These are phyloP conservation scores for Falco peregrinus DNA, from an alignment of 2,797 vertebrate genomes.

Conservation along the genomic window DNA sequence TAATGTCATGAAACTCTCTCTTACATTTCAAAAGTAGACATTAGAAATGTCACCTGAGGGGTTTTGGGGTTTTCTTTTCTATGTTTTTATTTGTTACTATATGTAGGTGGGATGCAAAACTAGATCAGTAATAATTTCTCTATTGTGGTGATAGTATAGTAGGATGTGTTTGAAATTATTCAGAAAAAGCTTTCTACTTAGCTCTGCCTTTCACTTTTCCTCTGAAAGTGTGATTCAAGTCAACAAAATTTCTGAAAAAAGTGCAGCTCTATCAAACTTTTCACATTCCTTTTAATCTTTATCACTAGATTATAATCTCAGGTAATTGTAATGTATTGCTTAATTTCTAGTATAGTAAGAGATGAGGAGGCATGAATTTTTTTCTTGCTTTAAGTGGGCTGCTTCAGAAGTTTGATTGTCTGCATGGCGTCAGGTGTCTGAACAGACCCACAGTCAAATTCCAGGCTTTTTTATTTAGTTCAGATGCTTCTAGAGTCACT, in stretches of 20 bases:
- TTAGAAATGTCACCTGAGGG: neutral
- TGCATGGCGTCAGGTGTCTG: neutral
- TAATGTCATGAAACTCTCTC: neutral
- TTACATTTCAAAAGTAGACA: neutral
- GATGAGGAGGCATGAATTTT: neutral
- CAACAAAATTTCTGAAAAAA: neutral
- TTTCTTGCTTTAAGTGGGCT: neutral
- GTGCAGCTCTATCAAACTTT: neutral
- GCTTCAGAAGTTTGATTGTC: neutral
- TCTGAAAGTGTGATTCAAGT: neutral
- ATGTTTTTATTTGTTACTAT: neutral
- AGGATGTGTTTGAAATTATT: neutral
- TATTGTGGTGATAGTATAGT: neutral
- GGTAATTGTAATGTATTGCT: fast-evolving
- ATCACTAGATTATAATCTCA: neutral
- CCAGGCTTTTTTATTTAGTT: neutral
- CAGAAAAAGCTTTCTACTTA: neutral
- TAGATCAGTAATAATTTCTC: neutral
- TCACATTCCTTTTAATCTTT: neutral
- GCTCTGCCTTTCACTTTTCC: neutral
- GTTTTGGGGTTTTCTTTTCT: neutral
- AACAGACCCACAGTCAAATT: neutral
- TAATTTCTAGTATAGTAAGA: neutral
- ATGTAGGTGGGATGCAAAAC: neutral
- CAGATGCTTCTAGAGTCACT: neutral